phyloP scores from a whole-genome alignment of 2,113 vertebrate genomes.

The Vombatus ursinus region DNA sequence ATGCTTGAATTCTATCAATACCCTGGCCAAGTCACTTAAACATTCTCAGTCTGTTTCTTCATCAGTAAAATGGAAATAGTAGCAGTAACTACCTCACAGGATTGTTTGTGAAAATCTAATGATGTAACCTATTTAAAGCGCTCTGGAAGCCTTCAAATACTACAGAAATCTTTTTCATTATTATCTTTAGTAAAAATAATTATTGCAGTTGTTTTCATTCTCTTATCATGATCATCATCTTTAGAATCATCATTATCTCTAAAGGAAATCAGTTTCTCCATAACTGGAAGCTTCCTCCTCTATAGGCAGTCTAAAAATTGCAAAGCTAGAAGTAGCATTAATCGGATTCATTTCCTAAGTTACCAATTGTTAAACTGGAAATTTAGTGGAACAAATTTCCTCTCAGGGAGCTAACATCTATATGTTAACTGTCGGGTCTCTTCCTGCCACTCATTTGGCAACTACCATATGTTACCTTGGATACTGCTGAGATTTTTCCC shows the following conservation, averaged over 20 bases:
- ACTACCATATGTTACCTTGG: neutral
- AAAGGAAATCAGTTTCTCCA: neutral
- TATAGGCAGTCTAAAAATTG: neutral
- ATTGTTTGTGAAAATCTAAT: neutral
- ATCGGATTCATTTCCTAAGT: slow-evolving; percentile 41
- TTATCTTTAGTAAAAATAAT: neutral
- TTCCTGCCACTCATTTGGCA: neutral
- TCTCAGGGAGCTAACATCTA: neutral
- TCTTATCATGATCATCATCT: neutral
- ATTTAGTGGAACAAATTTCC: neutral
- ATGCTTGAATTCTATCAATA: neutral
- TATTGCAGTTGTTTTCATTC: neutral
- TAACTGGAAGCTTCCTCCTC: neutral
- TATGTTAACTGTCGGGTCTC: neutral
- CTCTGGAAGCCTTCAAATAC: neutral
- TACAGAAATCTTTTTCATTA: neutral
- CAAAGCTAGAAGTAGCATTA: neutral
- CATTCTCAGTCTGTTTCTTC: neutral
- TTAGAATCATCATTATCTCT: neutral
- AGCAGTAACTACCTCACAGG: neutral
- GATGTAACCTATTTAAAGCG: neutral
- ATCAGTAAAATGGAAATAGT: neutral
- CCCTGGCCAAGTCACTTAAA: neutral
- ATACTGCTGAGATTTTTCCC: neutral
- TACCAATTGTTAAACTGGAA: slow-evolving; percentile 16